Base-by-base conservation (phyloP, 2,888 invertebrate genomes). In the Atrina japonica region DNA sequence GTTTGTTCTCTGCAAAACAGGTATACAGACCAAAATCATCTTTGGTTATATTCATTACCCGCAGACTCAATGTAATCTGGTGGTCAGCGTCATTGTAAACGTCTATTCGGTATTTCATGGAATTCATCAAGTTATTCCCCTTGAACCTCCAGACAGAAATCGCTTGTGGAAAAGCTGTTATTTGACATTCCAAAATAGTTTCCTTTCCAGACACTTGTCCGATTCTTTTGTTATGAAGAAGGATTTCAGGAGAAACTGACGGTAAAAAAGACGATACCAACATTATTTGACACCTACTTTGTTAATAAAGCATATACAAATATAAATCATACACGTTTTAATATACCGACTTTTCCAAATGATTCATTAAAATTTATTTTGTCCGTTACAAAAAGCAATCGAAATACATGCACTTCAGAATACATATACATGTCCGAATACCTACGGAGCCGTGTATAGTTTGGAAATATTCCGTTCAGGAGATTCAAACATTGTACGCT, bases 151-250 rank as follows among this genome's bases (percentile, higher is more conserved):
- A 84, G 43, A 76, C 75, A 60, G 76, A 78, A n/a, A 58, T 49
- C 0, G 69, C 77, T n/a, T 82, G 83, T 1, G 87, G 87, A 43
- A 77, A 83, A 18, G 86, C 87, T 0, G 83, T 79, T 25, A 87
- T 84, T 7, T 75, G 65, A 60, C 87, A 87, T 58, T 86, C 84
- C 59, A 86, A 77, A 30, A 86, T 86, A n/a, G 87, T 87, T 56
- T 85, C 83, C 68, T 79, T 83, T 25, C 83, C 83, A 29, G 72
- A 41, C 40, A 67, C 67, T 59, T 87, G 87, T 0, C 85, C 82
- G 23, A 87, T 81, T 52, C 83, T 75, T 47, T 64, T 74, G 66
- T 80, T 86, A n/a, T 80, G 79, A 47, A 87, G 75, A 40, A 67
- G 58, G 14, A 87, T 78, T 67, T 85, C 83, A 25, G 87, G 87